Evolutionary conservation across 2,888 invertebrate genomes (phyloP).

Genomic region (Keiferia lycopersicella): DNA sequence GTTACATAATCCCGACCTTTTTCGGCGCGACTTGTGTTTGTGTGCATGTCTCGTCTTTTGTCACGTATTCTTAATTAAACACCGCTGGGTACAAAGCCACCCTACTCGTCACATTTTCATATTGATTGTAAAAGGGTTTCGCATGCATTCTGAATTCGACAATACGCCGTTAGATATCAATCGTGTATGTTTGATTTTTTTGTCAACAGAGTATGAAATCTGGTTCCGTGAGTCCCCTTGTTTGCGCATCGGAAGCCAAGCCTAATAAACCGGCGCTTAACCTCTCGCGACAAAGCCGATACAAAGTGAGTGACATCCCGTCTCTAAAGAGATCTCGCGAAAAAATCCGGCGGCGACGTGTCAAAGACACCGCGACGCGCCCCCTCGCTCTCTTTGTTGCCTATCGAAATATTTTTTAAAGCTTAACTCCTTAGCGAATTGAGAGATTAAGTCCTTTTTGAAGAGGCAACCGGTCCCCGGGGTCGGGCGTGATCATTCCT

Average conservation of each 20-base stretch:
- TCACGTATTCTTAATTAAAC: constrained; percentile 82
- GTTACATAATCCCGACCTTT: constrained; percentile 80
- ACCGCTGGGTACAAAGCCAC: constrained; percentile 67
- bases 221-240: constrained; percentile 66
- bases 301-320: constrained; percentile 80
- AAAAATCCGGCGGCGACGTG: constrained; percentile 78
- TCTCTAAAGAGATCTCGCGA: constrained; percentile 74
- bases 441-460: constrained; percentile 82
- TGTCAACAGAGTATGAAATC: constrained; percentile 52
- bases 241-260: constrained; percentile 75
- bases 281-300: constrained; percentile 78
- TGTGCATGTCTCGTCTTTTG: constrained; percentile 80
- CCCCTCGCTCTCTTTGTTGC: constrained; percentile 75
- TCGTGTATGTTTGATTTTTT: constrained; percentile 50
- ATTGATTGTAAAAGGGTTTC: constrained; percentile 68
- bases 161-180: constrained; percentile 57
- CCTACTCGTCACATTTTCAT: constrained; percentile 74
- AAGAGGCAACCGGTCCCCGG: constrained; percentile 83
- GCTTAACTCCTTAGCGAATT: constrained; percentile 82
- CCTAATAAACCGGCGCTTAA: constrained; percentile 80
- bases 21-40: constrained; percentile 72
- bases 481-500: constrained; percentile 78
- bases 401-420: constrained; percentile 80
- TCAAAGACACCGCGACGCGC: constrained; percentile 78
- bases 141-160: constrained; percentile 46